Evolutionary conservation across 2,113 vertebrate genomes (phyloP).

Genomic region (Psophia crepitans): DNA sequence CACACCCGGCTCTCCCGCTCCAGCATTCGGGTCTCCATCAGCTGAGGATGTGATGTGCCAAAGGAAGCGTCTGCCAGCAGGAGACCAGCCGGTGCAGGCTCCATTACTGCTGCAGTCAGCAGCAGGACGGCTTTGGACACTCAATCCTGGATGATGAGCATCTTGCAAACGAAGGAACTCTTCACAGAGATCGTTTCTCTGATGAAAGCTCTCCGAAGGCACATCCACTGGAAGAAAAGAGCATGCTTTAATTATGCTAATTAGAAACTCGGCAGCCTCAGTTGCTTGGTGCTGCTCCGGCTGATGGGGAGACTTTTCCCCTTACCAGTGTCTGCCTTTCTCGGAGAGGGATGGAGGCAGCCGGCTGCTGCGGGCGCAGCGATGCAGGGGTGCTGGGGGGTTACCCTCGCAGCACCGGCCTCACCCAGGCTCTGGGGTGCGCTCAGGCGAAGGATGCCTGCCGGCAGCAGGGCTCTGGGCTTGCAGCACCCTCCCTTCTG

Average conservation of each 20-base stretch:
- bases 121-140: not conserved
- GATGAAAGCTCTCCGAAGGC: not conserved
- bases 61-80: not conserved
- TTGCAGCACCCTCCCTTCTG: not conserved
- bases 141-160: not conserved
- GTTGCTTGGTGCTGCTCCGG: not conserved
- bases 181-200: not conserved
- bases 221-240: not conserved
- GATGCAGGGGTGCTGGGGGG: not conserved
- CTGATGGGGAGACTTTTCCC: not conserved
- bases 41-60: rapidly evolving
- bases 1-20: not conserved
- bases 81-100: not conserved
- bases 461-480: not conserved
- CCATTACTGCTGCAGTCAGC: rapidly evolving
- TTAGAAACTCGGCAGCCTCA: not conserved
- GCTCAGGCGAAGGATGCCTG: rapidly evolving
- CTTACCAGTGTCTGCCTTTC: too few species aligned
- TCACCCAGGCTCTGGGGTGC: not conserved
- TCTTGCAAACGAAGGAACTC: not conserved
- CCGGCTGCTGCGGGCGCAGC: rapidly evolving
- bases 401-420: not conserved
- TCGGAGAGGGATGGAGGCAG: not conserved
- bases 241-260: not conserved
- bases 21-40: rapidly evolving